Evolutionary conservation across 2,797 vertebrate genomes (phyloP), one percentile per base, ranked within the genome.

Genomic region (Sciurus carolinensis): DNA sequence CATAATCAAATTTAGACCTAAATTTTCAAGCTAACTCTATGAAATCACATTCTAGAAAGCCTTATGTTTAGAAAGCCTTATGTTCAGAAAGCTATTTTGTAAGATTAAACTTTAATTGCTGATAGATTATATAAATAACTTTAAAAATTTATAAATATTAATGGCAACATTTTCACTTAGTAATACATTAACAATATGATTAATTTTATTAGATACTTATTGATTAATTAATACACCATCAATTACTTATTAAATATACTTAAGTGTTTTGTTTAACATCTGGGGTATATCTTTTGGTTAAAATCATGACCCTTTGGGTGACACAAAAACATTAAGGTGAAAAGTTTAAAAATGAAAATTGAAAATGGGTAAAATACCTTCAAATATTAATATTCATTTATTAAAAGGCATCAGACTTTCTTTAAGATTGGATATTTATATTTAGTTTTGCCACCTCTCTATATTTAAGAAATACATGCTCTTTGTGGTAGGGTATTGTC

Each of bases 51-150:
- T 66, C 13, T 93, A 76, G 75, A 80, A 77, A 91, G 12, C 26
- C 26, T 30, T 91, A 69, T 50, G 28, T 36, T 87, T 54, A 86
- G 28, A 95, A 93, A 83, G 4, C 26, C 26, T 30, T 91, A 69
- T 54, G 28, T 36, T 87, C 59, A 86, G 28, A 95, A 93, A 83
- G 4, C 26, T 82, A 22, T 82, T 86, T 86, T 47, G 1, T 91
- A 87, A 94, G 67, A 94, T 89, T 13, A 76, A 30, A 83, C 94
- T 96, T 90, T 17, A 95, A 47, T 64, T 91, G 39, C 75, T 90
- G 67, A 85, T 88, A 42, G 69, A 30, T 82, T 82, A 33, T 36
- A 52, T 42, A 79, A 71, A 88, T 94, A 62, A 52, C 75, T 90
- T 66, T 1, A 7, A 84, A 81, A 44, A 50, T 6, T 3, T 57